Conservation (phyloP, 2,888 invertebrate species). For the Melanargia galathea region DNA sequence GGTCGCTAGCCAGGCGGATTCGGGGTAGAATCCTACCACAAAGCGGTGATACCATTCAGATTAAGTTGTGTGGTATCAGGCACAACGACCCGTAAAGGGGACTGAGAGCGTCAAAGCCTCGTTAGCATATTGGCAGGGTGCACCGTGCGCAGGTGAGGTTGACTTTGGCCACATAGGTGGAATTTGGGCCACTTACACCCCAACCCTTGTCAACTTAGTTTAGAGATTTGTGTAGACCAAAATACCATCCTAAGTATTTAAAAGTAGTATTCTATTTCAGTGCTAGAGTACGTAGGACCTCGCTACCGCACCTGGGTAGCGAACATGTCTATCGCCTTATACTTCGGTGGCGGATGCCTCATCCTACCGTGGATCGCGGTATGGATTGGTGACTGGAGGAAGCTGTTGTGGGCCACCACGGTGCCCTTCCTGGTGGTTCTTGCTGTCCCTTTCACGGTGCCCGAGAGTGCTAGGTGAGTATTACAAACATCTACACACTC, state of each 20-base stretch:
- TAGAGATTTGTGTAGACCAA: not conserved
- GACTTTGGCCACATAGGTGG: too few relatives aligned
- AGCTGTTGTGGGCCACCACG: constrained; percentile 67
- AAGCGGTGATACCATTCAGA: too few relatives aligned
- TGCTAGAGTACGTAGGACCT: constrained; percentile 76
- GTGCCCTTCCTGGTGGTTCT: constrained; percentile 64
- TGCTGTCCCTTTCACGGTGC: constrained; percentile 63
- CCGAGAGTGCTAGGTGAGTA: constrained; percentile 73
- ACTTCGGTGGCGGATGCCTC: constrained; percentile 73
- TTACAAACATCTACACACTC: not conserved
- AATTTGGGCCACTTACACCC: too few relatives aligned
- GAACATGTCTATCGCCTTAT: constrained; percentile 77
- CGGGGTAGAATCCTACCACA: too few relatives aligned
- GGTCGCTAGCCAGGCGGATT: too few relatives aligned
- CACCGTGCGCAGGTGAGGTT: too few relatives aligned
- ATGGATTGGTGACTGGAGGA: constrained; percentile 69
- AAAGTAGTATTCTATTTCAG: constrained; percentile 45
- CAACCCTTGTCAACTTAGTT: too few relatives aligned
- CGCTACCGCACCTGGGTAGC: constrained; percentile 76
- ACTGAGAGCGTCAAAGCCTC: too few relatives aligned
- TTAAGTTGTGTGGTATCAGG: too few relatives aligned
- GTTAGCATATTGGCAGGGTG: too few relatives aligned
- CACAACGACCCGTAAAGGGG: too few relatives aligned
- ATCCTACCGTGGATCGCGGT: constrained; percentile 75
- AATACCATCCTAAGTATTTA: not conserved